A percentile compares a stretch with the other conserved stretches of the same genome.
phyloP scores from a whole-genome alignment of 2,888 invertebrate species.

The Loripinus fragilis region DNA sequence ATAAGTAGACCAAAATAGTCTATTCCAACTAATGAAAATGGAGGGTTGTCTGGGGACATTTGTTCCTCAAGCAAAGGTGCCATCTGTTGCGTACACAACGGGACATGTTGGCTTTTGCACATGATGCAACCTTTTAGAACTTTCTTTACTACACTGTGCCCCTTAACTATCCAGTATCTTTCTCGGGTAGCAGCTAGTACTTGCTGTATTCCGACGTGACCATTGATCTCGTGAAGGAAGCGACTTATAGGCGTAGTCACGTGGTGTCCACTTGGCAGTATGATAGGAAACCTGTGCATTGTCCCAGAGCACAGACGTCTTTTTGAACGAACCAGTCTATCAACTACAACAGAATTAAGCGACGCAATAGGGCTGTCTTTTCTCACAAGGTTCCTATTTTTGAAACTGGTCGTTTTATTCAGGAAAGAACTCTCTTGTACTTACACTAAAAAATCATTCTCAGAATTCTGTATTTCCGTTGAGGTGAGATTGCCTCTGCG shows the following conservation, averaged over 20 bases:
- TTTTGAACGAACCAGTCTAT: conserved; percentile 11
- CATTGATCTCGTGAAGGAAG: conserved; percentile 10
- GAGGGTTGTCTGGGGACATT: conserved; percentile 40
- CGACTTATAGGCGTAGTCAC: conserved; percentile 22
- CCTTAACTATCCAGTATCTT: background rate
- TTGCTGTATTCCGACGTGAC: conserved; percentile 20
- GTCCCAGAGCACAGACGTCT: background rate
- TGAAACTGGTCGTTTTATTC: conserved; percentile 9
- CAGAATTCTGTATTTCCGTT: conserved; percentile 23
- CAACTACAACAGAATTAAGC: conserved; percentile 19
- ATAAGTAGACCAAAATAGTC: conserved; percentile 59
- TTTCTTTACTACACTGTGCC: conserved; percentile 16
- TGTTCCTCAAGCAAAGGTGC: too few species aligned
- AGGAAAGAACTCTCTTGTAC: conserved; percentile 17
- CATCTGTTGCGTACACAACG: conserved; percentile 31
- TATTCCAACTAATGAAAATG: conserved; percentile 50
- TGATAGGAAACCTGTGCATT: background rate
- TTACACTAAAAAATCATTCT: conserved; percentile 8
- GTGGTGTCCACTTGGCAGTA: conserved; percentile 17
- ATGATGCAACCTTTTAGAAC: conserved; percentile 19
- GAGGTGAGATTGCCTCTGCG: background rate
- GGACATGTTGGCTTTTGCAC: too few species aligned
- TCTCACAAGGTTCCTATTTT: conserved; percentile 17
- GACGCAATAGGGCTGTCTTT: conserved; percentile 22
- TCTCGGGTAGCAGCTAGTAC: background rate